Conservation (phyloP, 2,797 vertebrate species). For the Okamejei kenojei region DNA sequence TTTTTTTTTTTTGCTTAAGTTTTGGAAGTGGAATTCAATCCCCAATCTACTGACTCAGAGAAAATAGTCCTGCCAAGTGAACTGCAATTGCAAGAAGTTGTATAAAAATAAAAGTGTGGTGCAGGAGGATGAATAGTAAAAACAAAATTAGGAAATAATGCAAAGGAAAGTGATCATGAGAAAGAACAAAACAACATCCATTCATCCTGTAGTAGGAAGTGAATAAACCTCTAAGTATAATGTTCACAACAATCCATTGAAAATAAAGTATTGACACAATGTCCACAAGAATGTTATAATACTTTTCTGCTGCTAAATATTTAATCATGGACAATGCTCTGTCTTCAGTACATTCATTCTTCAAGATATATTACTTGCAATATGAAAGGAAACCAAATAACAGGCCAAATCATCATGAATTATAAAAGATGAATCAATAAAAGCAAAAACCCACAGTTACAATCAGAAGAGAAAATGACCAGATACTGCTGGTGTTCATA, state of each 20-base stretch:
- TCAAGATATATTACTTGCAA: background rate
- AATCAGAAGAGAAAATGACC: background rate
- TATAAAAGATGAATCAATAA: background rate
- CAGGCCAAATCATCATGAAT: background rate
- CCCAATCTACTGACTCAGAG: too few relatives aligned
- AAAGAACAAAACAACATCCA: too few relatives aligned
- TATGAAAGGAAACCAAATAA: background rate
- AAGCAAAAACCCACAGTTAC: background rate
- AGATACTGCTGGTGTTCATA: background rate
- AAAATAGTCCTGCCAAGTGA: too few relatives aligned
- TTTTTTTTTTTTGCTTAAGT: too few relatives aligned
- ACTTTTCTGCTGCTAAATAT: background rate
- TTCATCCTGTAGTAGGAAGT: background rate
- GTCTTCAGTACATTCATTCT: background rate
- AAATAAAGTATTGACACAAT: background rate
- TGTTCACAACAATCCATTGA: background rate
- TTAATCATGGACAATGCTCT: background rate
- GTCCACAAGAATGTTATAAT: background rate
- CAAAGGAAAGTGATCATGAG: too few relatives aligned
- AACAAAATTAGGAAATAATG: background rate
- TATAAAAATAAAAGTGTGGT: background rate
- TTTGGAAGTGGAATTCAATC: too few relatives aligned
- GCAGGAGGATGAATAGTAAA: background rate
- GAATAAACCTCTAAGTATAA: background rate
- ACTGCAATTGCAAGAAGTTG: too few relatives aligned